phyloP scores from a whole-genome alignment of 1,140 invertebrate genomes.

The Aphidius gifuensis region DNA sequence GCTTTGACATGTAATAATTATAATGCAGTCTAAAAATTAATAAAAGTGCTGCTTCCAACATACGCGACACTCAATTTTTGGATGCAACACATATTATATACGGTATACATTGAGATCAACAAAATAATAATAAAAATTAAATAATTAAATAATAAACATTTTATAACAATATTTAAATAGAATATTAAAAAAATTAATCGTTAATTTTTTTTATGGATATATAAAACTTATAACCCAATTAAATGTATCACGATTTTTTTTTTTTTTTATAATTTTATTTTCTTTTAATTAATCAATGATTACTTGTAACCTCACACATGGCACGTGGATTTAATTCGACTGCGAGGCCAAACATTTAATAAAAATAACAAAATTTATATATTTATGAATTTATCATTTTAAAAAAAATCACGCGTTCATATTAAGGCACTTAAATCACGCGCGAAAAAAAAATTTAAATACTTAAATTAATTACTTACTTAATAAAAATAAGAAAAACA shows the following conservation, averaged over 20 bases:
- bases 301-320: conserved; percentile 28
- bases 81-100: conserved; percentile 36
- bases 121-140: no score
- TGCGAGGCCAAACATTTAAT: conserved; percentile 43
- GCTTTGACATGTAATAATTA: background rate
- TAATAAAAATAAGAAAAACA: no score
- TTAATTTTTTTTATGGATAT: conserved; percentile 17
- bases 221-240: conserved; percentile 29
- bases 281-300: background rate
- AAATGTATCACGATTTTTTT: conserved; percentile 31
- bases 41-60: conserved; percentile 26
- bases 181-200: conserved; percentile 13
- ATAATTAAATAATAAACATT: no score
- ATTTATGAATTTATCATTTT: background rate
- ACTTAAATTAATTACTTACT: no score
- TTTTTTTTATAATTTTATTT: conserved; percentile 16
- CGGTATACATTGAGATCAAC: no score
- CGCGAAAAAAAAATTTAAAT: no score
- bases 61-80: conserved; percentile 35
- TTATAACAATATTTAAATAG: no score
- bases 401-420: background rate
- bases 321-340: conserved; percentile 36
- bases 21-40: conserved; percentile 7
- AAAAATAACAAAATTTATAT: conserved; percentile 6
- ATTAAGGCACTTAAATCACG: no score